Conservation (phyloP, 2,113 vertebrate species). For the Capricornis sumatraensis region DNA sequence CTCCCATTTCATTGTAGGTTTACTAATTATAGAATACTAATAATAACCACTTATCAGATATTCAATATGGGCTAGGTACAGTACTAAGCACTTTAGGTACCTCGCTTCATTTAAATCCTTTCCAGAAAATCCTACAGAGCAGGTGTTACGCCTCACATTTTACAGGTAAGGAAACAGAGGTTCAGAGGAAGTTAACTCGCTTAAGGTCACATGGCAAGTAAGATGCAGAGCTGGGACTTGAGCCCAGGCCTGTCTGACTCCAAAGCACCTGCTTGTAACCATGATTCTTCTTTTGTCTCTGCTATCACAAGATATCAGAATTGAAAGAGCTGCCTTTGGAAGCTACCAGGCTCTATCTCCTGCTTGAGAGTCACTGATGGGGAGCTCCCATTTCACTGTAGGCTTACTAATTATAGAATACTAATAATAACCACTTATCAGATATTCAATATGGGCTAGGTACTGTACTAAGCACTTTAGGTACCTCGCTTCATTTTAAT, state of each 20-base stretch:
- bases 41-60: neutral
- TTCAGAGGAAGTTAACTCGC: neutral
- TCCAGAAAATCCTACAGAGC: neutral
- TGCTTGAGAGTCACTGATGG: neutral
- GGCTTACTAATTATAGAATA: neutral
- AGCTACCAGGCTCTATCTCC: neutral
- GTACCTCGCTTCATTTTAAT: neutral
- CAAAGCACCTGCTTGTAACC: neutral
- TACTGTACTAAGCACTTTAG: neutral
- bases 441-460: neutral
- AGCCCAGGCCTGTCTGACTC: neutral
- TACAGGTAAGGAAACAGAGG: neutral
- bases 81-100: neutral
- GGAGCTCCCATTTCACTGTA: neutral
- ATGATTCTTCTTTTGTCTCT: neutral
- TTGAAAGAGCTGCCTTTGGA: neutral
- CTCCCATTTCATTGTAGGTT: neutral
- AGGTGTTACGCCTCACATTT: neutral
- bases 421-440: neutral
- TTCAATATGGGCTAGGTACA: neutral
- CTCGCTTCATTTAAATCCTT: neutral
- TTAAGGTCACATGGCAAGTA: neutral
- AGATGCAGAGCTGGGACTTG: neutral
- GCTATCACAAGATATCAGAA: neutral
- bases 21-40: neutral